Percentiles rank a stretch among this genome's conserved stretches.
phyloP scores from a whole-genome alignment of 2,797 vertebrate species.

The Malurus splendens region DNA sequence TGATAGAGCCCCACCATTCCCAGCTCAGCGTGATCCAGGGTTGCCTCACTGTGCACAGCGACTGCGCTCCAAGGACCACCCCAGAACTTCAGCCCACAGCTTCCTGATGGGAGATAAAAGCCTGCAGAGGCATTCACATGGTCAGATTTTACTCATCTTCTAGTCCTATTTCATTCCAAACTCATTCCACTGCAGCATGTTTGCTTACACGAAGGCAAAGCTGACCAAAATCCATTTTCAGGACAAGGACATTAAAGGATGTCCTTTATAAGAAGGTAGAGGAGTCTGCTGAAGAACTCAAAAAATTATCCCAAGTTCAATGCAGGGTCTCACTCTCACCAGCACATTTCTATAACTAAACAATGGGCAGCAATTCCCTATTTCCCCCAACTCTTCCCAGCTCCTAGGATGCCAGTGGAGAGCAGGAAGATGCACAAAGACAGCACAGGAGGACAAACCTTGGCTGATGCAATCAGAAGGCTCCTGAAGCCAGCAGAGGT shows the following conservation, averaged over 20 bases:
- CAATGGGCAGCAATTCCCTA: background rate
- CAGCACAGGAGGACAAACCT: background rate
- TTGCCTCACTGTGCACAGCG: background rate
- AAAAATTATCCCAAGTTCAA: background rate
- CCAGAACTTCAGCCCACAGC: slow-evolving; percentile 55
- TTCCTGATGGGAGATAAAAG: slow-evolving; percentile 54
- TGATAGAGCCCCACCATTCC: background rate
- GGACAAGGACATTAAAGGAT: background rate
- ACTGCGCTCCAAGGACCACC: slow-evolving; percentile 25
- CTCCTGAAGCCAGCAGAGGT: slow-evolving; percentile 17
- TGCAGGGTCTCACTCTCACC: background rate
- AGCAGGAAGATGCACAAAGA: background rate
- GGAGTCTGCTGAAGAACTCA: background rate
- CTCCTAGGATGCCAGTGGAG: background rate
- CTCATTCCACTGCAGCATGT: background rate
- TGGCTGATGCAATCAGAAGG: slow-evolving; percentile 4
- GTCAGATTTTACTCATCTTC: slow-evolving; percentile 48
- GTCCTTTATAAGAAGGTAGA: background rate
- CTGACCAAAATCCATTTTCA: background rate
- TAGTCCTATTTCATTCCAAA: slow-evolving; percentile 21
- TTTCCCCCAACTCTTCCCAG: background rate
- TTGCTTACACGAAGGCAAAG: background rate
- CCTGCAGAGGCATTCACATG: slow-evolving; percentile 29
- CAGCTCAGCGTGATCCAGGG: background rate
- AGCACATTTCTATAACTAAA: background rate